phyloP scores from a whole-genome alignment of 2,797 vertebrate genomes.

The Brotula barbata region DNA sequence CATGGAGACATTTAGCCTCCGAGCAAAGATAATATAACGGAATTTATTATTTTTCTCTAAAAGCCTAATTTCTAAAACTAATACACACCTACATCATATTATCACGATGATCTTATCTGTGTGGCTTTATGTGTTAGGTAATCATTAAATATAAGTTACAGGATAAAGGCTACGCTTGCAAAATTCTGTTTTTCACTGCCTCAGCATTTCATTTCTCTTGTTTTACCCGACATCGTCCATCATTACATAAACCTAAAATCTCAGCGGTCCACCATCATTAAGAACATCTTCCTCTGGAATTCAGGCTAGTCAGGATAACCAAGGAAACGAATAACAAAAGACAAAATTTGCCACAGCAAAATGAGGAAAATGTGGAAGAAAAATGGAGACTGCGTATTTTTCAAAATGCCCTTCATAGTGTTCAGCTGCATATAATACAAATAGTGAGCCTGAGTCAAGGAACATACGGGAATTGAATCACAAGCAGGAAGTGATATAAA shows the following conservation, averaged over 20 bases:
- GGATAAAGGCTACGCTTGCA: too few relatives aligned
- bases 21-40: constrained; percentile 20
- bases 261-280: constrained; percentile 9
- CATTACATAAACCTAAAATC: constrained; percentile 19
- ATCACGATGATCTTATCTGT: constrained; percentile 14
- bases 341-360: constrained; percentile 1
- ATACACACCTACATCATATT: constrained; percentile 15
- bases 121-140: constrained; percentile 1
- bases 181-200: too few relatives aligned
- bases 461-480: constrained; percentile 52
- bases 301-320: not conserved
- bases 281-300: constrained; percentile 8
- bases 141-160: not conserved
- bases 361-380: constrained; percentile 6
- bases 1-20: constrained; percentile 25
- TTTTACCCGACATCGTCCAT: constrained; percentile 10
- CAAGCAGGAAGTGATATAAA: constrained; percentile 64
- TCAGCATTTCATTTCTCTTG: constrained; percentile 12
- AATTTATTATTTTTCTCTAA: not conserved
- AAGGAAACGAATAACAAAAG: constrained; percentile 13
- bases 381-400: too few relatives aligned
- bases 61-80: constrained; percentile 14
- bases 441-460: constrained; percentile 23
- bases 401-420: too few relatives aligned
- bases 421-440: constrained; percentile 1